These are phyloP conservation scores for Lophotriccus pileatus DNA, from an alignment of 2,797 vertebrate species.

Conservation along the genomic window DNA sequence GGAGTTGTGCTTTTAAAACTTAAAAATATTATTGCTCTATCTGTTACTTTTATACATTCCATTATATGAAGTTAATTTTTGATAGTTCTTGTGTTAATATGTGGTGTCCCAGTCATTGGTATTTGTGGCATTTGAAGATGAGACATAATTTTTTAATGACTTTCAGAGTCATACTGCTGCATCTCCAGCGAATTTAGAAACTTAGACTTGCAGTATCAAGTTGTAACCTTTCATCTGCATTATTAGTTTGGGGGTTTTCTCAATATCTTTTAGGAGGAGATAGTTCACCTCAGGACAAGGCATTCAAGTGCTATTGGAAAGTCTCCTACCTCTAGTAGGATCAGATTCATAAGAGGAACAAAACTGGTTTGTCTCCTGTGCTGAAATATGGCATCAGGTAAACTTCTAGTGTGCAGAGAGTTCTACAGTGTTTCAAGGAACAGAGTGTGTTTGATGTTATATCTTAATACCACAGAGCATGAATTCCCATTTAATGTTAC, in stretches of 20 bases:
- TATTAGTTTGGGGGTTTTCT: background rate
- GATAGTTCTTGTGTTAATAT: background rate
- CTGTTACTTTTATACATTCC: background rate
- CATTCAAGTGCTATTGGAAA: background rate
- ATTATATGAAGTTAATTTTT: background rate
- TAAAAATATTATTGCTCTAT: background rate
- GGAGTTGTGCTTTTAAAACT: background rate
- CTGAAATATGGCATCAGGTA: background rate
- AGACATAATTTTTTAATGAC: background rate
- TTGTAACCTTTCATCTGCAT: background rate
- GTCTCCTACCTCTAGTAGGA: background rate
- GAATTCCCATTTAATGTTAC: fast-evolving
- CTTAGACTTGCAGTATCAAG: background rate
- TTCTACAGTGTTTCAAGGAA: background rate
- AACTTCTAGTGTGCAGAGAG: background rate
- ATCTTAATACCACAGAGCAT: background rate
- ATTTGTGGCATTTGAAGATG: background rate
- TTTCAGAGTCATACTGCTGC: background rate
- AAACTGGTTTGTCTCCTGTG: background rate
- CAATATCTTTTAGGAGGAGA: background rate
- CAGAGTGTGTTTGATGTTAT: background rate
- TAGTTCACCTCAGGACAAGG: background rate
- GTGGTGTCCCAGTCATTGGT: background rate
- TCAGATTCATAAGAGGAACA: background rate
- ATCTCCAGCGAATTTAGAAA: background rate